A percentile compares a stretch with the other conserved stretches of the same genome.
Conservation (phyloP, 2,888 invertebrate genomes). For the Drosophila demipolita region DNA sequence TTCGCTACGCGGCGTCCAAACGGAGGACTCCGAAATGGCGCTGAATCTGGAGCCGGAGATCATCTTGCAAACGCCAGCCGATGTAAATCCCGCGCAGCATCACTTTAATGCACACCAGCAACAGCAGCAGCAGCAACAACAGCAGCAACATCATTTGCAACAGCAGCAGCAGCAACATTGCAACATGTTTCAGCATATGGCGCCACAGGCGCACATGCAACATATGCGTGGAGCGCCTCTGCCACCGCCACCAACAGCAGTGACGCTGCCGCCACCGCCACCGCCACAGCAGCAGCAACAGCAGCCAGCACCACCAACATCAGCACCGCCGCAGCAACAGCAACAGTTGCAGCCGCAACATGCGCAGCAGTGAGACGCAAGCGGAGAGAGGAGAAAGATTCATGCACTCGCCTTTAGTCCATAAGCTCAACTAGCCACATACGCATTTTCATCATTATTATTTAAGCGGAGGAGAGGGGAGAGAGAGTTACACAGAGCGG, state of each 20-base stretch:
- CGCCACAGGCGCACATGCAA: slow-evolving; percentile 83
- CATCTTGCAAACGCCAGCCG: slow-evolving; percentile 80
- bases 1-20: slow-evolving; percentile 52
- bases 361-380: slow-evolving; percentile 35
- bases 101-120: slow-evolving; percentile 76
- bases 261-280: slow-evolving; percentile 60
- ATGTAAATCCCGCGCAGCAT: slow-evolving; percentile 75
- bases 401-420: slow-evolving; percentile 57
- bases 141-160: slow-evolving; percentile 65
- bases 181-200: slow-evolving; percentile 83
- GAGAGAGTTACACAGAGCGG: neutral
- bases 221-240: slow-evolving; percentile 78
- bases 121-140: slow-evolving; percentile 65
- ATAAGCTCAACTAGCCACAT: slow-evolving; percentile 74
- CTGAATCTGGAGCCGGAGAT: slow-evolving; percentile 82
- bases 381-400: slow-evolving; percentile 30
- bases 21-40: slow-evolving; percentile 77
- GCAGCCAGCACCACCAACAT: slow-evolving; percentile 52
- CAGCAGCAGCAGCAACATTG: slow-evolving; percentile 79
- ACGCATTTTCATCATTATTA: slow-evolving; percentile 53
- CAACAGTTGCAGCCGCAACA: slow-evolving; percentile 61
- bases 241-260: slow-evolving; percentile 70
- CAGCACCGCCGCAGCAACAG: slow-evolving; percentile 44
- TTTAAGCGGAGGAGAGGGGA: slow-evolving; percentile 10
- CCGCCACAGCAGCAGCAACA: slow-evolving; percentile 66